Conservation (phyloP, 2,888 invertebrate genomes). For the Entomobrya proxima region DNA sequence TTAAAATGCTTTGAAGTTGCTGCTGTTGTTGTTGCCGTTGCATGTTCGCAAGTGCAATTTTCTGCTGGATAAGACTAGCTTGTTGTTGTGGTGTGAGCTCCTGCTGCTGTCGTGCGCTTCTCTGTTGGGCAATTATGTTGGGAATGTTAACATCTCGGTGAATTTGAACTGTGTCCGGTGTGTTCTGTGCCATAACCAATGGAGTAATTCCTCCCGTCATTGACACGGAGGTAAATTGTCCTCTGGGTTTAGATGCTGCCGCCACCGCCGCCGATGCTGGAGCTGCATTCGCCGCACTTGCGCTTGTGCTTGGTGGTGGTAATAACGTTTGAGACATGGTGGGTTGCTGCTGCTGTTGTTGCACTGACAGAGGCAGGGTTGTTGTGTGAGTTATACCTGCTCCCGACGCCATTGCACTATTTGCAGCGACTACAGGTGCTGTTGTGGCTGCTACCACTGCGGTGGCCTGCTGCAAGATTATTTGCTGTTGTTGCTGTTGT, state of each 20-base stretch:
- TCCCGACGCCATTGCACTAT: neutral
- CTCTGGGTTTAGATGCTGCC: neutral
- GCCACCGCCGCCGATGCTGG: neutral
- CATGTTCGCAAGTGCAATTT: neutral
- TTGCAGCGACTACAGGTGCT: neutral
- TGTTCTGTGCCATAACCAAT: neutral
- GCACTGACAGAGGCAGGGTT: too few species aligned
- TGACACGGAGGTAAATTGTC: slow-evolving; percentile 13
- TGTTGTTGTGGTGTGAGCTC: slow-evolving; percentile 1
- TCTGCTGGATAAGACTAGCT: slow-evolving; percentile 22
- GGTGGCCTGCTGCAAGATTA: slow-evolving; percentile 18
- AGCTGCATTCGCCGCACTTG: neutral
- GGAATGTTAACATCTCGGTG: slow-evolving; percentile 18
- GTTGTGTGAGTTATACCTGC: neutral
- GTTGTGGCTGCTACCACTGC: slow-evolving; percentile 6
- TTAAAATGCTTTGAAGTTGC: neutral
- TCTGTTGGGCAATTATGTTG: slow-evolving; percentile 36
- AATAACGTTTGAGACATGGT: too few species aligned
- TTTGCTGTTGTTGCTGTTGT: slow-evolving; percentile 33
- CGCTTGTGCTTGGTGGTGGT: neutral
- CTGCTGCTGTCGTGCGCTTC: slow-evolving; percentile 54
- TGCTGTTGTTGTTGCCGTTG: slow-evolving; percentile 7
- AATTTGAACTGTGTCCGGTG: neutral
- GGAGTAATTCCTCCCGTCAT: slow-evolving; percentile 22
- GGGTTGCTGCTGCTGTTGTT: neutral